Evolutionary conservation across 2,113 vertebrate genomes (phyloP).

Genomic region (Arvicanthis niloticus): DNA sequence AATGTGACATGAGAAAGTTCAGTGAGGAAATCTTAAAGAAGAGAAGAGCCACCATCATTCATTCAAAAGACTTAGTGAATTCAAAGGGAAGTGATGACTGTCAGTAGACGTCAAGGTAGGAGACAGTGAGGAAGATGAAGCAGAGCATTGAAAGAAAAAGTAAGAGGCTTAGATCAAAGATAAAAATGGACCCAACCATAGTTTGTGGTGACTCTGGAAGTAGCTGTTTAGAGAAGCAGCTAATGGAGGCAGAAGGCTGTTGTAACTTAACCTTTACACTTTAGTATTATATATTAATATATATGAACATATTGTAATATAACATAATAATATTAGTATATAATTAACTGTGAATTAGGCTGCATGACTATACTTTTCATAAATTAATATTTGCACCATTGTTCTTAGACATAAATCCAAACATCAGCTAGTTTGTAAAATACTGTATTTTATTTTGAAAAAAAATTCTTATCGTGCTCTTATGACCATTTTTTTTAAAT

Average conservation of each 20-base stretch:
- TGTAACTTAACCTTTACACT: background rate
- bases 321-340: background rate
- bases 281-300: background rate
- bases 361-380: background rate
- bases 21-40: background rate
- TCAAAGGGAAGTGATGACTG: background rate
- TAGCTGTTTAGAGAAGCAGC: background rate
- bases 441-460: background rate
- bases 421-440: background rate
- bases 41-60: background rate
- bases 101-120: too few species aligned
- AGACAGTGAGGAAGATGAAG: background rate
- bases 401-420: background rate
- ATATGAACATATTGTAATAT: background rate
- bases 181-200: background rate
- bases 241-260: background rate
- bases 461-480: background rate
- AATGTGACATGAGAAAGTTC: background rate
- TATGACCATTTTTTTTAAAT: conserved; percentile 10
- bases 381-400: background rate
- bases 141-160: background rate
- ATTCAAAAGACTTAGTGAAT: background rate
- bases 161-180: background rate
- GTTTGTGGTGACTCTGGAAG: background rate
- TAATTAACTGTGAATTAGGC: background rate